Evolutionary conservation across 1,140 invertebrate species (phyloP), one percentile per base, ranked within the genome.

Genomic region (Calephelis virginiensis): DNA sequence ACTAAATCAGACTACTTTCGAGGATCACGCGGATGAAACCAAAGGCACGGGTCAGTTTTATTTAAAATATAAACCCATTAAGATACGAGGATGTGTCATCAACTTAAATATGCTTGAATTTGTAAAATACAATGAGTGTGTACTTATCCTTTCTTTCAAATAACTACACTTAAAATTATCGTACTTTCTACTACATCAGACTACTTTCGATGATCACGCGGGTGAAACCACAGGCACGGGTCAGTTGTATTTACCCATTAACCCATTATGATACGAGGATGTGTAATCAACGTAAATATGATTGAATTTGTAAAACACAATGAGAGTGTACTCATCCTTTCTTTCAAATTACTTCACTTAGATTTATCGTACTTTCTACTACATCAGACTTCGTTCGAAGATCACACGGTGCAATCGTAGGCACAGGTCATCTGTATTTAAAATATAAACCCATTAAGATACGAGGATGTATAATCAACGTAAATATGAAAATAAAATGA

Each of bases 241-340:
- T 28, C 28, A 28, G 3, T 28, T 28, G 3, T 43, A 8, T 43
- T 9, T 9, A 43, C 5, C 5, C 7, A 37, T 56, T 12, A 37
- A 56, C 10, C 9, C 14, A 56, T 37, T 56, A 17, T 37, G 50
- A 28, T 28, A 56, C 40, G 8, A 7, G 8, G 6, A 28, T 37
- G 28, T 56, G 14, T 28, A 56, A 56, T 28, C 28, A 28, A 28
- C 28, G 28, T 28, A 4, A 37, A 28, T 56, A 56, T 56, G 17
- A 12, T 56, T 5, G 28, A 56, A 56, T 56, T 56, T 17, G 50
- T 56, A 6, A 56, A 56, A 28, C 11, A 56, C 14, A 56, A 56
- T 56, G 50, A 12, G 50, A 9, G 50, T 28, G 8, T 82, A 73
- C 70, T 67, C 72, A 75, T 28, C 28, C 28, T 28, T 28, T 4